phyloP scores from a whole-genome alignment of 2,113 vertebrate species.

The Burhinus bistriatus region DNA sequence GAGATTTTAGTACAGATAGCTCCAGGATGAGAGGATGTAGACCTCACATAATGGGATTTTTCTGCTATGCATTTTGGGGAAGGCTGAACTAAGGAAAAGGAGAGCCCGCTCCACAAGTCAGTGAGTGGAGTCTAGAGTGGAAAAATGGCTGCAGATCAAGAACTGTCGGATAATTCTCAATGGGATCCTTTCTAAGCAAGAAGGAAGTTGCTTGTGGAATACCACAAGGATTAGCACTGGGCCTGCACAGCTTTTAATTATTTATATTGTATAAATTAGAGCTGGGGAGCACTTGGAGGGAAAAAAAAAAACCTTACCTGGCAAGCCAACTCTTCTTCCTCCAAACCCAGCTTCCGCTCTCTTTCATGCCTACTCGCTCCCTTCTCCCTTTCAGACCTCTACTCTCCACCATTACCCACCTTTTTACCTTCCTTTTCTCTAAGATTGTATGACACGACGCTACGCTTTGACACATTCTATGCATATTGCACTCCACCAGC shows the following conservation, averaged over 20 bases:
- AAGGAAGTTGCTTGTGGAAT: conserved; percentile 60
- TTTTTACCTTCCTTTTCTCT: background rate
- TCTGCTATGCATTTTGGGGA: background rate
- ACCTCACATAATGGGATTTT: background rate
- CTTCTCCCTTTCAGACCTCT: background rate
- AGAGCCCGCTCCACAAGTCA: background rate
- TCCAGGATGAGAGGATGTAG: background rate
- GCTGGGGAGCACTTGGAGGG: background rate
- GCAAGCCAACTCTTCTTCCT: background rate
- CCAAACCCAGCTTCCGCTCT: background rate
- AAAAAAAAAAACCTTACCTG: background rate
- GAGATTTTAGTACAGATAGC: background rate
- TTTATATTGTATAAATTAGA: conserved; percentile 44
- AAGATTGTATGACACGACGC: background rate
- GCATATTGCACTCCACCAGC: background rate
- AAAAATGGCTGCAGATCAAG: conserved; percentile 42
- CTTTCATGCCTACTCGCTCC: background rate
- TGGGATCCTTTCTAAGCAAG: conserved; percentile 6
- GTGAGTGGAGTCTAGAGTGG: background rate
- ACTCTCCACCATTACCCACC: background rate
- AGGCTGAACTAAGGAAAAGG: background rate
- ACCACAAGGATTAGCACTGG: conserved; percentile 50
- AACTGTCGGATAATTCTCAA: conserved; percentile 14
- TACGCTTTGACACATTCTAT: background rate
- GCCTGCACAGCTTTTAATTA: conserved; percentile 39